Conservation (phyloP, 1,140 invertebrate species). For the Camponotus vicinus region DNA sequence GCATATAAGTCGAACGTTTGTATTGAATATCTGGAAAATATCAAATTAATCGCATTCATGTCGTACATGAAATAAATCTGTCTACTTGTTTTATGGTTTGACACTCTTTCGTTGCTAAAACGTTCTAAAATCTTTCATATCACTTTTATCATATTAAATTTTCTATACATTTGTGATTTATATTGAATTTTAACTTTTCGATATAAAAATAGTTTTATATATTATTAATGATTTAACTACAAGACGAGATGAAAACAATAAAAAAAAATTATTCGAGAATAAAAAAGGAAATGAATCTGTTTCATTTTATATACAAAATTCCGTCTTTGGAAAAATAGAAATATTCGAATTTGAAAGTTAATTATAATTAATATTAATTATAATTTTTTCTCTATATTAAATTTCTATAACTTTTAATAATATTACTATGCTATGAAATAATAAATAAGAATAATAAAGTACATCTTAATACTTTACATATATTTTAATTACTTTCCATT, state of each 20-base stretch:
- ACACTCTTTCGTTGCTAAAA: not conserved
- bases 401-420: not conserved
- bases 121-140: constrained; percentile 1
- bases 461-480: too few relatives aligned
- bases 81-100: not conserved
- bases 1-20: not conserved
- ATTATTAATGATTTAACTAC: not conserved
- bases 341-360: not conserved
- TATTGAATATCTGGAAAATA: constrained; percentile 18
- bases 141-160: not conserved
- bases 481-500: too few relatives aligned
- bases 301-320: not conserved
- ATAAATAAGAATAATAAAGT: too few relatives aligned
- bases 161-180: not conserved
- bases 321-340: not conserved
- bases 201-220: too few relatives aligned
- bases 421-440: too few relatives aligned
- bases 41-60: constrained; percentile 23
- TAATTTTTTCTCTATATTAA: not conserved
- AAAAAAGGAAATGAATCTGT: not conserved
- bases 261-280: not conserved
- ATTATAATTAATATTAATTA: not conserved
- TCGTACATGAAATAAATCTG: constrained; percentile 11
- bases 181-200: too few relatives aligned
- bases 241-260: not conserved